A percentile compares a stretch with the other conserved stretches of the same genome.
Evolutionary conservation across 2,113 vertebrate species (phyloP).

Genomic region (Okapia johnstoni): DNA sequence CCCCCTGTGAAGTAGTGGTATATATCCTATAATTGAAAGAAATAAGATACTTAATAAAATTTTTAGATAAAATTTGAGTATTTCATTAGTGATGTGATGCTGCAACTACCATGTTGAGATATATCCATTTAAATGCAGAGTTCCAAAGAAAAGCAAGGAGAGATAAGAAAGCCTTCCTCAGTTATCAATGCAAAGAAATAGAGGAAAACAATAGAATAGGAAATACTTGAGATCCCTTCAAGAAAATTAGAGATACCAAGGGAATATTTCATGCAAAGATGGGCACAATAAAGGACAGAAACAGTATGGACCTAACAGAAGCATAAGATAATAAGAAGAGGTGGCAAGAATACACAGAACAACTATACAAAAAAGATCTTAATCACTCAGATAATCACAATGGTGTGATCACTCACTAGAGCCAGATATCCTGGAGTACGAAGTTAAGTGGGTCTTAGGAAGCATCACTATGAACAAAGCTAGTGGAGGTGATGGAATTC

Average conservation of each 20-base stretch:
- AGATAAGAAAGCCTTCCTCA: neutral
- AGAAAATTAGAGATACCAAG: neutral
- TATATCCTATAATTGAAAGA: neutral
- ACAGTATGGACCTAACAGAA: neutral
- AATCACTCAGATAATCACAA: neutral
- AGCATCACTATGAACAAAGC: neutral
- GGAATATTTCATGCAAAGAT: neutral
- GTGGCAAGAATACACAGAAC: neutral
- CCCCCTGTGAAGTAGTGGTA: neutral
- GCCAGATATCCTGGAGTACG: neutral
- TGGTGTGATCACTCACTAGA: neutral
- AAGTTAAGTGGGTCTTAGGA: neutral
- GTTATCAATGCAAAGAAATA: neutral
- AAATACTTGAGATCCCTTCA: neutral
- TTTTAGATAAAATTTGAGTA: neutral
- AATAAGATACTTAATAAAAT: neutral
- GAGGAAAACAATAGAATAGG: neutral
- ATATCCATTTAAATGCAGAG: neutral
- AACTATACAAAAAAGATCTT: neutral
- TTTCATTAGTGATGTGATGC: neutral
- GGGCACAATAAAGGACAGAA: neutral
- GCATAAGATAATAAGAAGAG: neutral
- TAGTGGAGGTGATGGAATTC: neutral
- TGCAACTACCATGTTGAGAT: neutral
- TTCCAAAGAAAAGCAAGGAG: neutral